These are phyloP conservation scores for Octonoba sinensis DNA, from an alignment of 2,888 invertebrate species.

Conservation along the genomic window DNA sequence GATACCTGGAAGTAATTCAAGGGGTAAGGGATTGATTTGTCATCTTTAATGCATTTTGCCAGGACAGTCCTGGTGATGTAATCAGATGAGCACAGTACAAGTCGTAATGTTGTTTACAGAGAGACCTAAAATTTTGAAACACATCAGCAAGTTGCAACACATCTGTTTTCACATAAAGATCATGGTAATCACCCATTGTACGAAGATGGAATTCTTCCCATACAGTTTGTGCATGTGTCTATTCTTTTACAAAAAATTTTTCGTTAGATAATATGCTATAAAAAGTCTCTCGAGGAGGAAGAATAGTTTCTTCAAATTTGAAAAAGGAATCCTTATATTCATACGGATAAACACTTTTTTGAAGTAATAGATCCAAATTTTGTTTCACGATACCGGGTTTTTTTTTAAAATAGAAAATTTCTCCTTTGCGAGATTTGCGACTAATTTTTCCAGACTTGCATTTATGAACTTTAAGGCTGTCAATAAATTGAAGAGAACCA, in stretches of 20 bases:
- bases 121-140: no score
- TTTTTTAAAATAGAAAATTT: no score
- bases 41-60: constrained; percentile 68
- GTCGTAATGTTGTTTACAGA: constrained; percentile 23
- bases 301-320: background rate
- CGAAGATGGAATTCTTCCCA: no score
- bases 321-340: background rate
- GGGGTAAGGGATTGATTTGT: constrained; percentile 66
- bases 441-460: no score
- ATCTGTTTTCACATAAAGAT: no score
- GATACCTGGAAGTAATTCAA: constrained; percentile 68
- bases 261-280: background rate
- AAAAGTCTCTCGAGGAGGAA: background rate
- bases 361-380: no score
- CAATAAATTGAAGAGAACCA: no score
- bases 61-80: constrained; percentile 66
- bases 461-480: no score
- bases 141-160: no score
- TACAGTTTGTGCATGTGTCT: background rate
- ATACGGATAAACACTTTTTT: constrained; percentile 1
- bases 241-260: background rate
- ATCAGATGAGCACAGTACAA: background rate
- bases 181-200: no score
- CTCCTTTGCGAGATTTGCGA: no score
- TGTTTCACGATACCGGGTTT: no score